phyloP scores from a whole-genome alignment of 2,888 invertebrate genomes.

The Zygogramma bicolorata region DNA sequence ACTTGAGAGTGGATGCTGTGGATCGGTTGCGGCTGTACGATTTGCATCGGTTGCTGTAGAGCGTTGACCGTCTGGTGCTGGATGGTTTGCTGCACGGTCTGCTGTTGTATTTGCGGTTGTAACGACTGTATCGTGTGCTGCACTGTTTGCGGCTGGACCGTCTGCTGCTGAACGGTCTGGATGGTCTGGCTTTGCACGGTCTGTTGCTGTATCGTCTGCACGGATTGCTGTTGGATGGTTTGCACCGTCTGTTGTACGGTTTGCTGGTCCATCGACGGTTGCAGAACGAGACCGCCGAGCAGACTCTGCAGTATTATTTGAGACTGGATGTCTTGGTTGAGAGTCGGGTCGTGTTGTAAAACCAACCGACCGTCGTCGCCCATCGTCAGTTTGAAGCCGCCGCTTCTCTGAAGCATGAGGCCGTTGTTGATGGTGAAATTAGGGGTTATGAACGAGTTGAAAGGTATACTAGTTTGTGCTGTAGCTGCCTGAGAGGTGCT shows the following conservation, averaged over 20 bases:
- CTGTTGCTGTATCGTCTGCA: constrained; percentile 66
- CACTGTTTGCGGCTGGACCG: constrained; percentile 62
- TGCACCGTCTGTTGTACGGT: constrained; percentile 65
- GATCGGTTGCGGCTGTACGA: constrained; percentile 63
- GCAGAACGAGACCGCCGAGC: constrained; percentile 63
- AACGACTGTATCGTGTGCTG: constrained; percentile 61
- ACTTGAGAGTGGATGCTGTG: constrained; percentile 60
- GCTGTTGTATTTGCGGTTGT: constrained; percentile 64
- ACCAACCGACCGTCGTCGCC: constrained; percentile 78
- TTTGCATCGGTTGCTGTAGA: constrained; percentile 62
- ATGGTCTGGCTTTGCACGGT: constrained; percentile 66
- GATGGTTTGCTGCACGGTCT: constrained; percentile 62
- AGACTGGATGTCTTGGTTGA: constrained; percentile 69
- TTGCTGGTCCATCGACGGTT: constrained; percentile 65
- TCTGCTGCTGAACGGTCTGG: constrained; percentile 66
- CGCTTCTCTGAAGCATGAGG: constrained; percentile 69
- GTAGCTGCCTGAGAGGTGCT: constrained; percentile 56
- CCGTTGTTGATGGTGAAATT: constrained; percentile 66
- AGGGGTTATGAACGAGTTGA: constrained; percentile 62
- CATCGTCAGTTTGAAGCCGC: constrained; percentile 75
- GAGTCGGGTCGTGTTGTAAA: constrained; percentile 74
- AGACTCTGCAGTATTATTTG: constrained; percentile 66
- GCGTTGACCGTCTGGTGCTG: constrained; percentile 61
- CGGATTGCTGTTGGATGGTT: constrained; percentile 66
- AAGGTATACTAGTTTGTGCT: constrained; percentile 57